A percentile compares a stretch with the other conserved stretches of the same genome.
Conservation (phyloP, 2,797 vertebrate genomes). For the Oreochromis grahami region DNA sequence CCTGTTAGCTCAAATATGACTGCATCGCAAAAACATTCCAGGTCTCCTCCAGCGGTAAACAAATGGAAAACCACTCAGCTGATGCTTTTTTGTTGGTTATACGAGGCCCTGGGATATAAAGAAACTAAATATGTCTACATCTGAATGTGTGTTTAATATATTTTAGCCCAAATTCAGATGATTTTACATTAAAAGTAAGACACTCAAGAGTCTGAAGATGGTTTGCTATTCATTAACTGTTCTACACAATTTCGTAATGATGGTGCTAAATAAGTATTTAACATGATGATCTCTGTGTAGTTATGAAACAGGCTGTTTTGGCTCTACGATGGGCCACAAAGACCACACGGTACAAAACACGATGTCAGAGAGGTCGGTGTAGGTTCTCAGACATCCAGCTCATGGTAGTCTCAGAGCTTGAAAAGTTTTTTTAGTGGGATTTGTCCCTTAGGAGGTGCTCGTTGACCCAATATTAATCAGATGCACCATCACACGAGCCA, state of each 20-base stretch:
- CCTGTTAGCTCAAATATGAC: fast-evolving
- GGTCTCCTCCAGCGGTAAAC: not conserved
- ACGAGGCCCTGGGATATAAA: not conserved
- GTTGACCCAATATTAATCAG: not conserved
- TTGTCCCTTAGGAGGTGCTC: not conserved
- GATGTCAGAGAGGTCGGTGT: not conserved
- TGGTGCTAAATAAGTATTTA: not conserved
- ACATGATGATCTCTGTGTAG: not conserved
- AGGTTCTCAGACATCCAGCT: not conserved
- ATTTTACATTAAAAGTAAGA: not conserved
- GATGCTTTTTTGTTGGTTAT: not conserved
- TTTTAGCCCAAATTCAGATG: not conserved
- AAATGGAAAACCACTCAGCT: not conserved
- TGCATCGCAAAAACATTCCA: not conserved
- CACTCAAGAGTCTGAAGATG: not conserved
- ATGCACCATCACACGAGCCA: not conserved
- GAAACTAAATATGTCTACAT: not conserved
- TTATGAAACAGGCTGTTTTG: not conserved
- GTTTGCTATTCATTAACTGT: not conserved
- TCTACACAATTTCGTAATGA: fast-evolving
- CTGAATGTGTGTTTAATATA: not conserved
- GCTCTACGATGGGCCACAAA: not conserved
- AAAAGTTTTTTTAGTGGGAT: fast-evolving
- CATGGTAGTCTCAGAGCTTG: not conserved
- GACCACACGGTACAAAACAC: not conserved